Evolutionary conservation across 2,797 vertebrate species (phyloP).

Genomic region (Hydrolagus colliei): DNA sequence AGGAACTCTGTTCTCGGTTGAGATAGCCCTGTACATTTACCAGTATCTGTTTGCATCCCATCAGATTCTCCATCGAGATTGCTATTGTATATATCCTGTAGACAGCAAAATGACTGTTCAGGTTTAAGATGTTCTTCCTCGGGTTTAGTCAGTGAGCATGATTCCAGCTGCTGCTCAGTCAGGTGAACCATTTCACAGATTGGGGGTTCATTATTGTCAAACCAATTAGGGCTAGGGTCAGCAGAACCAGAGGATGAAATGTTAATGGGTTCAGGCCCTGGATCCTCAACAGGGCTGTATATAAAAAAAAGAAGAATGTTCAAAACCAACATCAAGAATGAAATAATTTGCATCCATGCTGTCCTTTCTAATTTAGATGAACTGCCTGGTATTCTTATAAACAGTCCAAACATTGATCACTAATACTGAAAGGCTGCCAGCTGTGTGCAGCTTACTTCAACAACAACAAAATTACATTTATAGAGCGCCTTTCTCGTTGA

Average conservation of each 20-base stretch:
- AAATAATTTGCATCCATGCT: too few relatives aligned
- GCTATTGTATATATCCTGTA: slow-evolving; percentile 14
- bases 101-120: slow-evolving; percentile 30
- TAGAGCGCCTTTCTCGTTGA: too few relatives aligned
- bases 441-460: too few relatives aligned
- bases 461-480: too few relatives aligned
- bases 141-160: slow-evolving; percentile 47
- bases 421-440: too few relatives aligned
- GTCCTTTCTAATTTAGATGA: background rate
- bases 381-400: too few relatives aligned
- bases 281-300: slow-evolving; percentile 62
- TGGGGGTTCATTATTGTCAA: slow-evolving; percentile 42
- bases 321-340: too few relatives aligned
- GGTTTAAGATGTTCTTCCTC: slow-evolving; percentile 37
- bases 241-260: slow-evolving; percentile 23
- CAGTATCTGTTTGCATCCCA: background rate
- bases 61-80: slow-evolving; percentile 9
- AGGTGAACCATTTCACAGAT: slow-evolving; percentile 46
- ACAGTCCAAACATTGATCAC: too few relatives aligned
- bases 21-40: background rate
- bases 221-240: slow-evolving; percentile 30
- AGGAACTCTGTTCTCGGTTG: too few relatives aligned
- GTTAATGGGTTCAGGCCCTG: slow-evolving; percentile 44
- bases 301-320: slow-evolving; percentile 22
- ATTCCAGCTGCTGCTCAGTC: slow-evolving; percentile 39